phyloP scores from a whole-genome alignment of 2,797 vertebrate species.

The Etheostoma perlongum region DNA sequence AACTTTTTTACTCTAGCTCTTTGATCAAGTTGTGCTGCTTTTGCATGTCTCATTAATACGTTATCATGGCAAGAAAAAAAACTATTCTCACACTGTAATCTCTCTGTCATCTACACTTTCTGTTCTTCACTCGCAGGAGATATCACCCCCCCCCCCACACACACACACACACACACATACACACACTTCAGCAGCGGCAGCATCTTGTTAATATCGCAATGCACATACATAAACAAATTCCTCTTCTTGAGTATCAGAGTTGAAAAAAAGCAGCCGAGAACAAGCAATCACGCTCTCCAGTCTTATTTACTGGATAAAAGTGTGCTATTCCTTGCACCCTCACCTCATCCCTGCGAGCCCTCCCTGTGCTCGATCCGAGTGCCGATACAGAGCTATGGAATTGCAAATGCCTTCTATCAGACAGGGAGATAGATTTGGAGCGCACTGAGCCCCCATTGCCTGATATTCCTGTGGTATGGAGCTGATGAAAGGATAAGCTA shows the following conservation, averaged over 20 bases:
- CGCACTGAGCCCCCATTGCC: slow-evolving; percentile 43
- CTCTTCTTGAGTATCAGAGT: slow-evolving; percentile 35
- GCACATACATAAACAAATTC: slow-evolving; percentile 52
- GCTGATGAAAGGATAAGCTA: slow-evolving; percentile 74
- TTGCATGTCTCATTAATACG: slow-evolving; percentile 15
- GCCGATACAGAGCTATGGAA: slow-evolving; percentile 49
- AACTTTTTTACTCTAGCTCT: slow-evolving; percentile 6
- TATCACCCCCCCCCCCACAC: slow-evolving; percentile 2
- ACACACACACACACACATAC: no score
- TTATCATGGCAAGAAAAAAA: not conserved
- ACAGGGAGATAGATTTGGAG: slow-evolving; percentile 55
- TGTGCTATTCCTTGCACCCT: slow-evolving; percentile 23
- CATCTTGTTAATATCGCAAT: slow-evolving; percentile 52
- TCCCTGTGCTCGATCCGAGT: slow-evolving; percentile 33
- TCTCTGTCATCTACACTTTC: slow-evolving; percentile 34
- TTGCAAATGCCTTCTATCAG: slow-evolving; percentile 69
- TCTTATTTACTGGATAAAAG: slow-evolving; percentile 53
- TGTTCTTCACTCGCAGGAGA: slow-evolving; percentile 20
- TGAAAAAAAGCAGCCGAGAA: slow-evolving; percentile 45
- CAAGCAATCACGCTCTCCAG: slow-evolving; percentile 41
- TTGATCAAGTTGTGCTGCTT: not conserved
- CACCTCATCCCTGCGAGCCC: slow-evolving; percentile 28
- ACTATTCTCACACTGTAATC: slow-evolving; percentile 39
- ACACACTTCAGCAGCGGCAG: slow-evolving; percentile 18
- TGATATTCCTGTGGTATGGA: slow-evolving; percentile 62